phyloP scores from a whole-genome alignment of 2,797 vertebrate genomes.

The Spinus olivaceus region DNA sequence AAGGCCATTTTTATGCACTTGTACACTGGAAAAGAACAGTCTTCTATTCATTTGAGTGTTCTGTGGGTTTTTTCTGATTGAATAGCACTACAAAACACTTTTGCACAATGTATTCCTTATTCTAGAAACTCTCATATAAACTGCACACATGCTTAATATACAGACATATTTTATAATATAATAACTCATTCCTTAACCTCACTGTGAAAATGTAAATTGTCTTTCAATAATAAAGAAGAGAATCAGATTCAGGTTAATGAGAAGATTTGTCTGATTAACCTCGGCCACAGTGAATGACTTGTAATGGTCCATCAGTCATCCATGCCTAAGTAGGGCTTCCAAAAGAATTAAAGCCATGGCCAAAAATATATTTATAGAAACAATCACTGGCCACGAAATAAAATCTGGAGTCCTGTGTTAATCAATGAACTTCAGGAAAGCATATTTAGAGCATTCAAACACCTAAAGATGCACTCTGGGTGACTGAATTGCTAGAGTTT shows the following conservation, averaged over 20 bases:
- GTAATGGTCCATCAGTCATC: not conserved
- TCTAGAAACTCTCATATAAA: not conserved
- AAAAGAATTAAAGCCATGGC: not conserved
- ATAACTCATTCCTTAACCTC: not conserved
- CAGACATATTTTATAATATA: not conserved
- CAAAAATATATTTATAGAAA: not conserved
- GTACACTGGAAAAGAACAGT: not conserved
- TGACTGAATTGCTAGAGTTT: not conserved
- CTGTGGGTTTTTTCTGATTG: not conserved
- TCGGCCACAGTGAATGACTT: not conserved
- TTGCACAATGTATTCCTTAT: not conserved
- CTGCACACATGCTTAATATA: not conserved
- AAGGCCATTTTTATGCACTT: not conserved
- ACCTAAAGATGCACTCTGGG: not conserved
- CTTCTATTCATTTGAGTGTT: not conserved
- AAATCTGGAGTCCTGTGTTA: not conserved
- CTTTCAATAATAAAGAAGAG: not conserved
- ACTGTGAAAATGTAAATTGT: not conserved
- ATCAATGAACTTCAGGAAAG: not conserved
- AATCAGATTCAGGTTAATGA: slow-evolving; percentile 20
- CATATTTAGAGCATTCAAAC: not conserved
- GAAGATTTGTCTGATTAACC: slow-evolving; percentile 29
- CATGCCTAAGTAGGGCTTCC: not conserved
- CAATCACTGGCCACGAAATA: not conserved
- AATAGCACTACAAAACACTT: not conserved